Base-by-base conservation (phyloP, 2,797 vertebrate genomes). In the Microchirus variegatus region DNA sequence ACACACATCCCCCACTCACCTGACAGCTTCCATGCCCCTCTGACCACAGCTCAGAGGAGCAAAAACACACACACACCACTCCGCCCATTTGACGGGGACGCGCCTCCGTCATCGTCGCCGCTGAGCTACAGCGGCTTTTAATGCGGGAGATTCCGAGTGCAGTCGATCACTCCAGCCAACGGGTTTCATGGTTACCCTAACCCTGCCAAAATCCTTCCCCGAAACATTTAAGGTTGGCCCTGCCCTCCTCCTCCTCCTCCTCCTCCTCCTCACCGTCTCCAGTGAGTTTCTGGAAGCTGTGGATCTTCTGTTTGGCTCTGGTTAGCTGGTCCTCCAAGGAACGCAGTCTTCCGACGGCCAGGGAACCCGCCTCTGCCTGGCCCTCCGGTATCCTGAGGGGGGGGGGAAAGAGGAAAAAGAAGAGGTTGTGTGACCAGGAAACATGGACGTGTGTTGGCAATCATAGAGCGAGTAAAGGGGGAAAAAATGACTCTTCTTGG, bases 301-400 rank as follows among this genome's bases (percentile, higher is more conserved):
- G 94, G 90, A 99, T 96, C 93, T 98, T 95, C 91, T 97, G 95
- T 91, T 97, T 98, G 93, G 97, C 97, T 93, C 95, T 94, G 89
- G 94, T 90, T 75, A 99, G 94, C 88, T 98, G 96, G 61, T 97
- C 96, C 83, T 98, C 96, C 93, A 99, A 93, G 84, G 95, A 93
- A 77, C 95, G 96, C 75, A 98, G 91, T 76, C 94, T 93, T 89
- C 95, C 96, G 45, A 93, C 94, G 56, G 95, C 95, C 69, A 95
- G 90, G 10, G 93, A 90, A 13, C 95, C 95, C 38, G 92, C 94
- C 63, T 97, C 96, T 56, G 94, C 85, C 67, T 96, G 95, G 72
- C 96, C 96, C 89, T 98, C 97, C 75, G 97, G 96, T 94, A 98
- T 96, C 91, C 97, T 99, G 63, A 9, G 1, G 11, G 45, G 38